phyloP scores from a whole-genome alignment of 2,797 vertebrate genomes.

The Lerista edwardsae region DNA sequence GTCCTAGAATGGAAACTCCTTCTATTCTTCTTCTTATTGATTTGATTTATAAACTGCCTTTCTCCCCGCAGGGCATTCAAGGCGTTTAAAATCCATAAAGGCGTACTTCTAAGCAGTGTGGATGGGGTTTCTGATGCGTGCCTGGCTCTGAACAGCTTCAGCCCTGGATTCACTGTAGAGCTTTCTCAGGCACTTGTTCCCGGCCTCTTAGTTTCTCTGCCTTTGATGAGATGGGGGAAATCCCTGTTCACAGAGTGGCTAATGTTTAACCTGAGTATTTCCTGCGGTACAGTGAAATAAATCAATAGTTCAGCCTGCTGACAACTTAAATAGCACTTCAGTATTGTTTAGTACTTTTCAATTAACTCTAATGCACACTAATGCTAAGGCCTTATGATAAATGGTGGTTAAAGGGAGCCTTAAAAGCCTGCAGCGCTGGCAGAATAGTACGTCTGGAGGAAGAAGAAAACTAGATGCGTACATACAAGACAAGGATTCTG shows the following conservation, averaged over 20 bases:
- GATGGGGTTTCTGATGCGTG: neutral
- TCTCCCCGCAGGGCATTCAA: no score
- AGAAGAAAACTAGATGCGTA: neutral
- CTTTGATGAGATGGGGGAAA: neutral
- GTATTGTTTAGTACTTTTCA: neutral
- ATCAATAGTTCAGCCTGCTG: neutral
- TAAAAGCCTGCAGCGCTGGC: neutral
- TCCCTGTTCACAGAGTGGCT: neutral
- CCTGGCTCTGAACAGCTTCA: neutral
- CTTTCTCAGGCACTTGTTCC: neutral
- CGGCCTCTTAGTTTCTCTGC: neutral
- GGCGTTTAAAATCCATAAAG: no score
- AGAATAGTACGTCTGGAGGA: neutral
- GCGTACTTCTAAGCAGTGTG: no score
- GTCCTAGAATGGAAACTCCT: neutral
- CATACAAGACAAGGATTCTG: neutral
- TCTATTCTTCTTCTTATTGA: no score
- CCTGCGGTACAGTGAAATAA: neutral
- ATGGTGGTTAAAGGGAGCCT: neutral
- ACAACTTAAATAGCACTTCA: neutral
- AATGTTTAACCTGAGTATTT: neutral
- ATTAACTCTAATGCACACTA: neutral
- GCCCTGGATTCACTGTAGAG: neutral
- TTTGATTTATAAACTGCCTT: no score
- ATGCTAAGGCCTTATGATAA: neutral